phyloP scores from a whole-genome alignment of 1,140 invertebrate species.

The Calliopsis andreniformis region DNA sequence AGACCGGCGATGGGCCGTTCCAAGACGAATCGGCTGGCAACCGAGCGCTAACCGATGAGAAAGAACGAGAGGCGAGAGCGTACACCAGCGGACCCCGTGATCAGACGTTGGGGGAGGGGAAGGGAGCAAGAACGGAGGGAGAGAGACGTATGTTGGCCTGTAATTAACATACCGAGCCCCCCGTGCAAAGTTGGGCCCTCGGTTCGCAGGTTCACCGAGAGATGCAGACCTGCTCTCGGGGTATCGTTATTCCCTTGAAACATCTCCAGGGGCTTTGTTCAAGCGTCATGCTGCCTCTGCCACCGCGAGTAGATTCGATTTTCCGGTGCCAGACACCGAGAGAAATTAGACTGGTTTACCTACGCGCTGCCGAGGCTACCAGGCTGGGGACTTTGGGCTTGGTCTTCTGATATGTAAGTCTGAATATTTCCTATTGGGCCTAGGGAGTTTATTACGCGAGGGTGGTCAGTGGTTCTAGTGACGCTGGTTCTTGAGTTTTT shows the following conservation, averaged over 20 bases:
- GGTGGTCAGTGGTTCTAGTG: too few relatives aligned
- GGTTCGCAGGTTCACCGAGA: conserved; percentile 58
- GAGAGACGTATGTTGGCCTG: conserved; percentile 73
- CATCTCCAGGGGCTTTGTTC: conserved; percentile 4
- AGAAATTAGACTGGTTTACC: too few relatives aligned
- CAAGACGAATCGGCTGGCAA: conserved; percentile 65
- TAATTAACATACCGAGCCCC: conserved; percentile 81
- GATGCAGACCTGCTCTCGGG: conserved; percentile 20
- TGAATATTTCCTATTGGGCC: too few relatives aligned
- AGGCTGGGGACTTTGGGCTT: too few relatives aligned
- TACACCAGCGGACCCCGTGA: conserved; percentile 27
- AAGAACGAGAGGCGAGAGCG: conserved; percentile 43
- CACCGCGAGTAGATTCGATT: background rate
- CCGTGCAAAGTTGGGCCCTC: conserved; percentile 59
- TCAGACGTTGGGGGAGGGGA: conserved; percentile 28
- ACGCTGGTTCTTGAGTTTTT: too few relatives aligned
- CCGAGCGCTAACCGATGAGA: conserved; percentile 58
- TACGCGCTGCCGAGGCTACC: too few relatives aligned
- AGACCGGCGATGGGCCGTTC: conserved; percentile 62
- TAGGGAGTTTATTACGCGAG: too few relatives aligned
- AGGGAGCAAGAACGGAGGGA: conserved; percentile 47
- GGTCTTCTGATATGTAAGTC: too few relatives aligned
- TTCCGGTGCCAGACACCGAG: too few relatives aligned
- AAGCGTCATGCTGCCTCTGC: background rate
- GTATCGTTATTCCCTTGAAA: conserved; percentile 47